These are phyloP conservation scores for Spinus pinus DNA, from an alignment of 2,797 vertebrate species.

Conservation along the genomic window DNA sequence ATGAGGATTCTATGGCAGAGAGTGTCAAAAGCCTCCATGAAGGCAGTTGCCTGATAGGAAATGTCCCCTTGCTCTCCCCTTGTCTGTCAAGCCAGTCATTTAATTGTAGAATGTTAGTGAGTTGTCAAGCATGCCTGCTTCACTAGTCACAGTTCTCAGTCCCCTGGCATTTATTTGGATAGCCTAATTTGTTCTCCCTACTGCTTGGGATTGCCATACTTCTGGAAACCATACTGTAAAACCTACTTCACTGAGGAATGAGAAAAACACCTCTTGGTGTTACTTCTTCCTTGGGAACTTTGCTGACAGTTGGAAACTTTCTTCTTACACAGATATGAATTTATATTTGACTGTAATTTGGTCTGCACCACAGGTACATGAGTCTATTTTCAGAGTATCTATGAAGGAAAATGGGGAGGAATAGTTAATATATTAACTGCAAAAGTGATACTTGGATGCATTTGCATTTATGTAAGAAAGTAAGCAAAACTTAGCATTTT, in stretches of 20 bases:
- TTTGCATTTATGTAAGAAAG: neutral
- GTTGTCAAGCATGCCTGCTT: neutral
- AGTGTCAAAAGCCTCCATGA: neutral
- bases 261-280: neutral
- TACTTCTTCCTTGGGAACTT: neutral
- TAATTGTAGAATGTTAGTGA: neutral
- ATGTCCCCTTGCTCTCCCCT: neutral
- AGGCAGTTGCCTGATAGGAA: neutral
- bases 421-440: neutral
- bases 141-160: neutral
- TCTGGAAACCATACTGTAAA: neutral
- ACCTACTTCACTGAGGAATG: neutral
- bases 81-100: neutral
- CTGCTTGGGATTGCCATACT: neutral
- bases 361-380: neutral
- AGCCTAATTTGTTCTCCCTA: neutral
- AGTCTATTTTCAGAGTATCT: neutral
- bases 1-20: neutral
- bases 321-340: neutral
- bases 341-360: neutral
- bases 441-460: neutral
- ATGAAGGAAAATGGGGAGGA: neutral
- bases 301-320: neutral
- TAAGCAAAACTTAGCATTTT: neutral
- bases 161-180: neutral